Conservation (phyloP, 92 coral and sea anemone genomes). For the Montipora capitata region DNA sequence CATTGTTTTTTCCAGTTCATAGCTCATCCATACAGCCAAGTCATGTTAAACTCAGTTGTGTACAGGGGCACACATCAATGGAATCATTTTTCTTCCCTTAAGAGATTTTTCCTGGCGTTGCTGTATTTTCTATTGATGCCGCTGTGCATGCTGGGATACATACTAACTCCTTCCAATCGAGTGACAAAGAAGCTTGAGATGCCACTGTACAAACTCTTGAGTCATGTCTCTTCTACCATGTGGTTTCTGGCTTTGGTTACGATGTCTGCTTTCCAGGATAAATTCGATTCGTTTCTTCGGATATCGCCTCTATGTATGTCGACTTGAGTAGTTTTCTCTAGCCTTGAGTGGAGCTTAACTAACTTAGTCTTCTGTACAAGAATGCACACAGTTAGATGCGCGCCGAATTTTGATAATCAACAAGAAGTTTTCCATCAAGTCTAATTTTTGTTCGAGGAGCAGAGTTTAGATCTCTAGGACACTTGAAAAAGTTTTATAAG, state of each 20-base stretch:
- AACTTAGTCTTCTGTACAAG: too few relatives aligned
- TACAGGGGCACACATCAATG: conserved; percentile 65
- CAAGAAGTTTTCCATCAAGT: neutral
- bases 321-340: too few relatives aligned
- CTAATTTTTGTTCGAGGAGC: too few relatives aligned
- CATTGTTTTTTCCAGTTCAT: conserved; percentile 72
- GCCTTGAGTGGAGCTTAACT: too few relatives aligned
- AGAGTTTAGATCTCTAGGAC: too few relatives aligned
- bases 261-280: conserved; percentile 86
- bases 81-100: conserved; percentile 37
- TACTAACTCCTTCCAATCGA: conserved; percentile 67
- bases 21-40: conserved; percentile 94
- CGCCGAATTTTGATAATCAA: too few relatives aligned
- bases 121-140: conserved; percentile 85
- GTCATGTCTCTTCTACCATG: conserved; percentile 79
- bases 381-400: too few relatives aligned
- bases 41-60: conserved; percentile 84
- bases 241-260: conserved; percentile 81
- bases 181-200: conserved; percentile 72
- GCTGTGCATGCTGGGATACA: conserved; percentile 66
- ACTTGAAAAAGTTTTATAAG: too few relatives aligned
- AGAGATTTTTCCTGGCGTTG: conserved; percentile 48
- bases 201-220: conserved; percentile 85
- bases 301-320: conserved; percentile 51
- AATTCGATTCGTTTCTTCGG: conserved; percentile 59